These are phyloP conservation scores for Philantomba maxwellii DNA, from an alignment of 2,113 vertebrate genomes.

Conservation along the genomic window DNA sequence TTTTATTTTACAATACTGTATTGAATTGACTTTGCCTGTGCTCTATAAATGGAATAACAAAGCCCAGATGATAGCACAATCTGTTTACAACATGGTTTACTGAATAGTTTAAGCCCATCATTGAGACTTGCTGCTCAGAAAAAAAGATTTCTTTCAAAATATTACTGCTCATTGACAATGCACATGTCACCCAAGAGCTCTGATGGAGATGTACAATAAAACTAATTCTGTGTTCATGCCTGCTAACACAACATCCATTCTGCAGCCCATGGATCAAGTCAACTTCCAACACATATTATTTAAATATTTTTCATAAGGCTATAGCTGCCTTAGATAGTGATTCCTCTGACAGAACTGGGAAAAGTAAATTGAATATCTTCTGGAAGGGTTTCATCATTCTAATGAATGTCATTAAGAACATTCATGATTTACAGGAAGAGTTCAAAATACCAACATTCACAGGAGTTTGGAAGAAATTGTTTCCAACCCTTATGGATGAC, in stretches of 20 bases:
- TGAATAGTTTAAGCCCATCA: not conserved
- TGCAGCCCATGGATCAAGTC: not conserved
- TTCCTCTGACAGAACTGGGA: not conserved
- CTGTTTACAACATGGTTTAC: not conserved
- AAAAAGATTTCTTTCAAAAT: not conserved
- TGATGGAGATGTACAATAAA: not conserved
- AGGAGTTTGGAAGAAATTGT: not conserved
- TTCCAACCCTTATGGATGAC: not conserved
- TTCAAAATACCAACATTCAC: not conserved
- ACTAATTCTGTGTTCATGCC: not conserved
- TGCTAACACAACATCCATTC: not conserved
- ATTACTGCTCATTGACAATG: not conserved
- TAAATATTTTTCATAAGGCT: not conserved
- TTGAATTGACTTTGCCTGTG: not conserved
- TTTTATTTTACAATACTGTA: too few relatives aligned
- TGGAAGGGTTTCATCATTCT: not conserved
- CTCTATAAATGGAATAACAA: not conserved
- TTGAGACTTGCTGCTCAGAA: not conserved
- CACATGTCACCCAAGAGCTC: not conserved
- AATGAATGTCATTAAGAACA: not conserved
- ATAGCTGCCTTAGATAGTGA: not conserved
- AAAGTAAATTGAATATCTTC: not conserved
- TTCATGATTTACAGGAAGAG: not conserved
- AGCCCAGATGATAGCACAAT: not conserved
- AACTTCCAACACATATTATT: not conserved